These are phyloP conservation scores for Tapirus indicus DNA, from an alignment of 2,797 vertebrate genomes.

Conservation along the genomic window DNA sequence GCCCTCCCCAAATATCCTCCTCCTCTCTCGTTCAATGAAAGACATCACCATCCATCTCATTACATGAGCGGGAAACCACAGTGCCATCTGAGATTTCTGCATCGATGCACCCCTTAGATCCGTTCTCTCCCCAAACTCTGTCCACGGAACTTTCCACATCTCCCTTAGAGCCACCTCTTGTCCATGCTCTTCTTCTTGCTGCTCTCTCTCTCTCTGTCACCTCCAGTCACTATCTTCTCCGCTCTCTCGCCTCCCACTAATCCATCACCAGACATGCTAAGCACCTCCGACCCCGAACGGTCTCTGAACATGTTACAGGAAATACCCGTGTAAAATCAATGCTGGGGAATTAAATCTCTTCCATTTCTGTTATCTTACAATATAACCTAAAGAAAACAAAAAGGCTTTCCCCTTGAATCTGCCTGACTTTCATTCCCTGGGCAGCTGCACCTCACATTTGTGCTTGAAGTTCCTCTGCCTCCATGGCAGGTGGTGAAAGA, in stretches of 20 bases:
- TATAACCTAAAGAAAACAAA: not conserved
- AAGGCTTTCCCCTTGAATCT: not conserved
- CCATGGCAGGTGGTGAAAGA: not conserved
- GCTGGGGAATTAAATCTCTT: not conserved
- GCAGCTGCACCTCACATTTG: not conserved
- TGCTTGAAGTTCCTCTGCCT: not conserved
- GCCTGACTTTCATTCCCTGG: not conserved
- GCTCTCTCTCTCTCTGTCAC: rapidly evolving
- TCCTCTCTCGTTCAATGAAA: not conserved
- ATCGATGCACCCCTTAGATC: too few relatives aligned
- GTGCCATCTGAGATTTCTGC: rapidly evolving
- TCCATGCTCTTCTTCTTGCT: not conserved
- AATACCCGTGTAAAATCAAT: not conserved
- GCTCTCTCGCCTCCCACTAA: not conserved
- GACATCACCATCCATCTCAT: rapidly evolving
- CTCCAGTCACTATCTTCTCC: not conserved
- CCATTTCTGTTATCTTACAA: not conserved
- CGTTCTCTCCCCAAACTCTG: not conserved
- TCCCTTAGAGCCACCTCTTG: rapidly evolving
- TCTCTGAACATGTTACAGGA: not conserved
- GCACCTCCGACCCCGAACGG: not conserved
- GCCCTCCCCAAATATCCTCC: not conserved
- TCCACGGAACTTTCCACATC: rapidly evolving
- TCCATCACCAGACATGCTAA: rapidly evolving
- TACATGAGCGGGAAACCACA: rapidly evolving